A percentile compares a stretch with the other conserved stretches of the same genome.
Conservation (phyloP, 2,797 vertebrate genomes). For the Ptychadena robeensis region DNA sequence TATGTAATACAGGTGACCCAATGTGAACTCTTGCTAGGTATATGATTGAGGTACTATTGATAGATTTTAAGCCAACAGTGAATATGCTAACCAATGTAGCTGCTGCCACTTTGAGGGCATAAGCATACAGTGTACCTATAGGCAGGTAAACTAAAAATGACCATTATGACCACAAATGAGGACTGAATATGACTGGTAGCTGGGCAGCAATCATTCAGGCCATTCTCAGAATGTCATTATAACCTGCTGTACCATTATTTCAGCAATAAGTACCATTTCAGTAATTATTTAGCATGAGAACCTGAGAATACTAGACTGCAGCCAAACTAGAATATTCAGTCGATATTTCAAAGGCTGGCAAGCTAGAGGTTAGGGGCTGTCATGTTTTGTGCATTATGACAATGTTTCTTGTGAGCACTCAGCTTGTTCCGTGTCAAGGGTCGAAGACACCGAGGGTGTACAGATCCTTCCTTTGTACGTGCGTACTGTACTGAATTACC, state of each 20-base stretch:
- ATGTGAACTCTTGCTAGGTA: too few relatives aligned
- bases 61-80: too few relatives aligned
- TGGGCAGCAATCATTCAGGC: background rate
- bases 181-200: background rate
- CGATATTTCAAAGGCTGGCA: background rate
- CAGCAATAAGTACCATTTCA: background rate
- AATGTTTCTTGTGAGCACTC: background rate
- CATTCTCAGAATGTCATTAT: background rate
- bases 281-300: background rate
- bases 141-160: too few relatives aligned
- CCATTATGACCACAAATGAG: too few relatives aligned
- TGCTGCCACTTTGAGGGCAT: too few relatives aligned
- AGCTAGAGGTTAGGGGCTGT: background rate
- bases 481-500: background rate
- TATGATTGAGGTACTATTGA: too few relatives aligned
- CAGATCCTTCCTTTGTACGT: slow-evolving; percentile 3
- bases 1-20: too few relatives aligned
- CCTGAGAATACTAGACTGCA: background rate
- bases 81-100: too few relatives aligned
- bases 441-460: background rate
- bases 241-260: background rate
- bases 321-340: background rate
- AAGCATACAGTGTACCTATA: too few relatives aligned
- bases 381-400: background rate
- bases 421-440: background rate